phyloP scores from a whole-genome alignment of 2,113 vertebrate genomes.

The Puma concolor region DNA sequence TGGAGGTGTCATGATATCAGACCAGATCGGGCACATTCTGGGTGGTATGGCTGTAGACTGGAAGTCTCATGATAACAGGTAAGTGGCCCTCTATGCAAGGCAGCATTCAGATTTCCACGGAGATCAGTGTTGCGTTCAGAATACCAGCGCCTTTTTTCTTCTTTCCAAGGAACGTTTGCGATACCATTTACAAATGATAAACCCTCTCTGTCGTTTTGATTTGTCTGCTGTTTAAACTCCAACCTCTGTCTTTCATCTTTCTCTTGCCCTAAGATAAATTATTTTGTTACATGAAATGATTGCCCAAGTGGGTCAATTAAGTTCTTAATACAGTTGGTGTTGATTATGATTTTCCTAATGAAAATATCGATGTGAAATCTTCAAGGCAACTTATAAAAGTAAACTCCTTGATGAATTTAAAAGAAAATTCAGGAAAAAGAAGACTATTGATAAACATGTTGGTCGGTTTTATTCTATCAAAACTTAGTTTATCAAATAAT shows the following conservation, averaged over 20 bases:
- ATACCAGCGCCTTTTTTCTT: not conserved
- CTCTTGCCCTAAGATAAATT: slow-evolving; percentile 31
- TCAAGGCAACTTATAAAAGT: slow-evolving; percentile 49
- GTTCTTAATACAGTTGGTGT: slow-evolving; percentile 43
- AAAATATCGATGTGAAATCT: slow-evolving; percentile 40
- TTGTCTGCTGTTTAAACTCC: slow-evolving; percentile 44
- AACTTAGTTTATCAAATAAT: not conserved
- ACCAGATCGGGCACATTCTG: not conserved
- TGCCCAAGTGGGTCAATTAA: slow-evolving; percentile 59
- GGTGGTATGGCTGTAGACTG: not conserved
- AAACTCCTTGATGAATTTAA: not conserved
- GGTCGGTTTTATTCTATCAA: not conserved
- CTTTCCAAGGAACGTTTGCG: not conserved
- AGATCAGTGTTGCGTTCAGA: not conserved
- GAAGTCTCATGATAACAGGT: not conserved
- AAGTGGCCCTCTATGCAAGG: not conserved
- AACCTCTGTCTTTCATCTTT: slow-evolving; percentile 41
- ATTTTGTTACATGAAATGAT: slow-evolving; percentile 35
- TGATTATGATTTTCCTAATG: slow-evolving; percentile 51
- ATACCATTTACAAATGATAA: slow-evolving; percentile 29
- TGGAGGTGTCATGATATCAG: not conserved
- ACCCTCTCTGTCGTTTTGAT: not conserved
- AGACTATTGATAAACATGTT: not conserved
- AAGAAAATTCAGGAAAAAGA: not conserved
- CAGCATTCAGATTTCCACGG: not conserved